Base-by-base conservation (phyloP, 2,797 vertebrate genomes). In the Alectoris magna region DNA sequence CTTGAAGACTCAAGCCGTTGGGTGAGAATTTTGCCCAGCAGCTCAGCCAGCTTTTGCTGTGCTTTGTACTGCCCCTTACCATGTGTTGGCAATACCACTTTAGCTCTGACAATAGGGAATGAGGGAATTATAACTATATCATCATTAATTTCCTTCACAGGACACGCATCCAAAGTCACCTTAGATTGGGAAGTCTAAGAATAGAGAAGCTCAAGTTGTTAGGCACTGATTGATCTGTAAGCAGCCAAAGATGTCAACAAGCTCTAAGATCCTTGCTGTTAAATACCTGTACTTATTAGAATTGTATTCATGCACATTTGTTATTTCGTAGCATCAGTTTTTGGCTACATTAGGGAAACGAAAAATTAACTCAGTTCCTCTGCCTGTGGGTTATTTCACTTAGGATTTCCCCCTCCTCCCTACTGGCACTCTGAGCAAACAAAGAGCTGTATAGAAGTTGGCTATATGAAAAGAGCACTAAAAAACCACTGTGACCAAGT, bases 381-480 rank as follows among this genome's bases (percentile, higher is more conserved):
- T 73, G 7, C 21, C 56, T 70, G 39, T 75, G 36, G 36, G 21
- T 58, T 6, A 46, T 69, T 88, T 59, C 19, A 34, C 43, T 69
- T n/a, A 53, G 6, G 36, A 9, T 56, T 84, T 85, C 31, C 38
- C 41, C 44, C 5, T 66, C 27, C 11, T 81, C 31, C 59, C 17
- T 8, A 3, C 0, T 36, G 36, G 38, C 41, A 10, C 4, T n/a
- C 64, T 22, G 44, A 58, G 34, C 27, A 77, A 36, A 17, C 19
- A 36, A 41, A 51, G 11, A 60, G 43, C 10, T 0, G 0, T 19
- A 36, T 9, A 66, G 43, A 62, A 8, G 3, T 6, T 44, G 9
- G 5, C 10, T 59, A 14, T 34, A 16, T 19, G 9, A n/a, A 60
- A 34, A 38, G 8, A 75, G 21, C 49, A 27, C 31, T 34, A 5